Evolutionary conservation across 2,888 invertebrate genomes (phyloP), one percentile per base, ranked within the genome.

Genomic region (Mythimna pallens): DNA sequence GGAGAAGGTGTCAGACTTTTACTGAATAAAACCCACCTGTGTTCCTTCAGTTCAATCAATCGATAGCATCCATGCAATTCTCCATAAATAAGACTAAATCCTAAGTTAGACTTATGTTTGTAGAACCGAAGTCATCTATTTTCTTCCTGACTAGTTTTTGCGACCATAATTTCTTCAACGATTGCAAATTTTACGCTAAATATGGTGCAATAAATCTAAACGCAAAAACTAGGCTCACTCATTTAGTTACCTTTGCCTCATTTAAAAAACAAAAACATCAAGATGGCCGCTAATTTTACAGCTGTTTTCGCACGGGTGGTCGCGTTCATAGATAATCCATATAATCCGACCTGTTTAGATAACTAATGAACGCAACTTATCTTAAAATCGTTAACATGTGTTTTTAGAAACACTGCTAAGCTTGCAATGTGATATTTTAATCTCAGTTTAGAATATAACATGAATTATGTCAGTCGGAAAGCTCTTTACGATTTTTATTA

Each of bases 221-320:
- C 6, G 9, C 55, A 76, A 65, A 81, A 81, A 74, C 63, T 70
- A 73, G 58, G 34, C 67, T 55, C 59, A 58, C 10, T 68, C 74
- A 75, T n/a, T 77, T 58, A 63, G 22, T 68, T 70, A 78, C 62
- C 43, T 72, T 74, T 75, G 65, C 66, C 47, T 59, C 80, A 68
- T 66, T 66, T 81, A 70, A 67, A 47, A 73, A 80, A 82, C 73
- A 74, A 73, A 73, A 75, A 81, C 80, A 82, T 81, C 72, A 85
- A 83, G 83, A 82, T 83, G 70, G 73, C 85, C 80, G 86, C 85
- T 71, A 84, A 83, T 72, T 70, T 91, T 88, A 91, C 94, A 94
- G 91, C 92, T 93, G 94, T 88, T 81, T 87, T 88, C 87, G 84
- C 90, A 88, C 89, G 94, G 94, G 95, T 94, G 94, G 95, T 89